These are phyloP conservation scores for Dryocosmus kuriphilus DNA, from an alignment of 2,888 invertebrate genomes.

Conservation along the genomic window DNA sequence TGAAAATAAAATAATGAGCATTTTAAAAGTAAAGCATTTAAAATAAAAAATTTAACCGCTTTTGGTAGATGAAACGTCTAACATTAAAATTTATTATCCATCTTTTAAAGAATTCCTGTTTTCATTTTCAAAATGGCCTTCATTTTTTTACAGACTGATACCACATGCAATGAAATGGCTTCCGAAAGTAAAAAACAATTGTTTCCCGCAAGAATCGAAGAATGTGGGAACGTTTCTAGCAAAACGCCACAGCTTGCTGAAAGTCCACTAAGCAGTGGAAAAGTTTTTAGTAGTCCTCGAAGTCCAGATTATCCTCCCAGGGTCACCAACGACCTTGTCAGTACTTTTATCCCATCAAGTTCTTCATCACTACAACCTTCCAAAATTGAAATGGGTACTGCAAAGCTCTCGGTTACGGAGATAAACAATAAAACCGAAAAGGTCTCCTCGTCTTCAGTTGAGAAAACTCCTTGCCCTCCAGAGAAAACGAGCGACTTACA, in stretches of 20 bases:
- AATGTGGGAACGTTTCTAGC: constrained; percentile 68
- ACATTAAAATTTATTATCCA: not conserved
- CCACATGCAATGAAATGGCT: constrained; percentile 54
- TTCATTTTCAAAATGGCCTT: not conserved
- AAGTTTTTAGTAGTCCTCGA: constrained; percentile 70
- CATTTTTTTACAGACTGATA: constrained; percentile 58
- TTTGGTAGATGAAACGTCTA: too few species aligned
- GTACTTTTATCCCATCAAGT: constrained; percentile 51
- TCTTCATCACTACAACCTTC: constrained; percentile 39
- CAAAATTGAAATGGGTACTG: constrained; percentile 42
- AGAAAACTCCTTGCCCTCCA: not conserved
- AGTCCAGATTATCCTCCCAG: constrained; percentile 74
- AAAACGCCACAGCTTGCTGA: constrained; percentile 72
- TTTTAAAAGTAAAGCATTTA: too few species aligned
- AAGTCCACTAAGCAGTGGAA: constrained; percentile 70
- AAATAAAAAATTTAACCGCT: too few species aligned
- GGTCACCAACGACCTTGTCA: constrained; percentile 67
- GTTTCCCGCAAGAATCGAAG: constrained; percentile 61
- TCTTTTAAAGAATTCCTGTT: not conserved
- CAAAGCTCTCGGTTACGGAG: constrained; percentile 9
- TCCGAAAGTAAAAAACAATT: constrained; percentile 44
- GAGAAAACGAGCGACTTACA: not conserved
- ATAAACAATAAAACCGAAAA: constrained; percentile 32
- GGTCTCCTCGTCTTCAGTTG: not conserved
- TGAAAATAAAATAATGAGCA: too few species aligned